Evolutionary conservation across 1,140 invertebrate species (phyloP).

Genomic region (Drosophila lini): DNA sequence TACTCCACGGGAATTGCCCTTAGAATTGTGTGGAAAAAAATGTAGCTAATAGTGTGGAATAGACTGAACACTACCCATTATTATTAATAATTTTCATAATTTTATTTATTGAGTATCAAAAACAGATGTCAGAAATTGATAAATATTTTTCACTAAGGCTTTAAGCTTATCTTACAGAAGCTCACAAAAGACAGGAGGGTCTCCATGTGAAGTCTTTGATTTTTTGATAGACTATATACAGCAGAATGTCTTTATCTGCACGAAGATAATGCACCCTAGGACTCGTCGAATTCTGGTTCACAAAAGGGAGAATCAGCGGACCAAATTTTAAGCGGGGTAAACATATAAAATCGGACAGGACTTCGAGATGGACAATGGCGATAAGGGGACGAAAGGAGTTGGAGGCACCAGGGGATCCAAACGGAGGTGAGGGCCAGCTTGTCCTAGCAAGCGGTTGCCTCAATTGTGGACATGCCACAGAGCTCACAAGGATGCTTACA

Average conservation of each 20-base stretch:
- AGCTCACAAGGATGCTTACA: constrained; percentile 79
- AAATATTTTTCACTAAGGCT: not conserved
- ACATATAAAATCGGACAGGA: constrained; percentile 61
- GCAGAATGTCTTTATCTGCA: not conserved
- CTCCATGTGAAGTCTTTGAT: not conserved
- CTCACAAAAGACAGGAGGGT: not conserved
- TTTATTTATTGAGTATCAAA: too few species aligned
- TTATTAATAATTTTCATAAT: too few species aligned
- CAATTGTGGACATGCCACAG: constrained; percentile 80
- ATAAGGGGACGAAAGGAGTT: not conserved
- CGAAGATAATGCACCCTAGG: constrained; percentile 9
- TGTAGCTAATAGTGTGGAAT: not conserved
- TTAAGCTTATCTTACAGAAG: not conserved
- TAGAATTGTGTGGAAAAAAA: constrained; percentile 20
- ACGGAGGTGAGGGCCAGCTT: constrained; percentile 19
- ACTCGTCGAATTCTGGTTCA: not conserved
- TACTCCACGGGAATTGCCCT: constrained; percentile 64
- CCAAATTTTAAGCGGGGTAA: constrained; percentile 50
- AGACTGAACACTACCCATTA: constrained; percentile 5
- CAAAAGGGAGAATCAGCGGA: constrained; percentile 9
- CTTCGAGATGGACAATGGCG: constrained; percentile 44
- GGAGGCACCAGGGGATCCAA: not conserved
- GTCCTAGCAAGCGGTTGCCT: constrained; percentile 51
- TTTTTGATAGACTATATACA: too few species aligned
- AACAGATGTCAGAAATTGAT: too few species aligned